Evolutionary conservation across 1,140 invertebrate species (phyloP).

Genomic region (Hyposmocoma kahamanoa): DNA sequence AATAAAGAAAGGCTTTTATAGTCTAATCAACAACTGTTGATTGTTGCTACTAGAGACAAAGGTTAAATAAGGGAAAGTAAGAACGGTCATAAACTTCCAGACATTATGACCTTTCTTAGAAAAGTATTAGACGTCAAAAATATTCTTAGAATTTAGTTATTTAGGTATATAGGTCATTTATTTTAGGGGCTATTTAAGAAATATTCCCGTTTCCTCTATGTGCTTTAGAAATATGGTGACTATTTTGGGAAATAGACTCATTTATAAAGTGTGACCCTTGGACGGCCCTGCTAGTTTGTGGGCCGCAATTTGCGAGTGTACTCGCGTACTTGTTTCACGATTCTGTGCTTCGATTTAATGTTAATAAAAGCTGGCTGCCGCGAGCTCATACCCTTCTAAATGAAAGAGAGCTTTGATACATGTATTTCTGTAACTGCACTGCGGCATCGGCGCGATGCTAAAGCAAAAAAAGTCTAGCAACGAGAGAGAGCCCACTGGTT

Average conservation of each 20-base stretch:
- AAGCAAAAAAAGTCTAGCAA: conserved; percentile 50
- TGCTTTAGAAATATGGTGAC: no score
- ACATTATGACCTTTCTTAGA: neutral
- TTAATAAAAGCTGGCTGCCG: conserved; percentile 42
- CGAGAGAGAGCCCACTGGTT: conserved; percentile 50
- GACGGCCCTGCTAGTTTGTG: no score
- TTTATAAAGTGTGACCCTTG: no score
- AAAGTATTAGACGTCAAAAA: neutral
- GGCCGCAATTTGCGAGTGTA: no score
- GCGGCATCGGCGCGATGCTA: conserved; percentile 39
- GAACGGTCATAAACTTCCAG: neutral
- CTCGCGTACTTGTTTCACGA: no score
- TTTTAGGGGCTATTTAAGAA: no score
- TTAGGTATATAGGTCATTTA: no score
- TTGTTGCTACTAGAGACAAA: neutral
- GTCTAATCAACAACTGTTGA: conserved; percentile 8
- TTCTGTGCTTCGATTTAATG: conserved; percentile 31
- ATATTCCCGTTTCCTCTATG: no score
- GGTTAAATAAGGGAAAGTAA: neutral
- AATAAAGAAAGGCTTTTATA: conserved; percentile 20
- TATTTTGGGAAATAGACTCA: no score
- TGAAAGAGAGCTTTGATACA: conserved; percentile 57
- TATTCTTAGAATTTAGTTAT: no score
- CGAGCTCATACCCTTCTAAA: conserved; percentile 32
- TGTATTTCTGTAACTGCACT: conserved; percentile 64